Conservation (phyloP, 2,113 vertebrate species). For the Toxotes jaculatrix region DNA sequence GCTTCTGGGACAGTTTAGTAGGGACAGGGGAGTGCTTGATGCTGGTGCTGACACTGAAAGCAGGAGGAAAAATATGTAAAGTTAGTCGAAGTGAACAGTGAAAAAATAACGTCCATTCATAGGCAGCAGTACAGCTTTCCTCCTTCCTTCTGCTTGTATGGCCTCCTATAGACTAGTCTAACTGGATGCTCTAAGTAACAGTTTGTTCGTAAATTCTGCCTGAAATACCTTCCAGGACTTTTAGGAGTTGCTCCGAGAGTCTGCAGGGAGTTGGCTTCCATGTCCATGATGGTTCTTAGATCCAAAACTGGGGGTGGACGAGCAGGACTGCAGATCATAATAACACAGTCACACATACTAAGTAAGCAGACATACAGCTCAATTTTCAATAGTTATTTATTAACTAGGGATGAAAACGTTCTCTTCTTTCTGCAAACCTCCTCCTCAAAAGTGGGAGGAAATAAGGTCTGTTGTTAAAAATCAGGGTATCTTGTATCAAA, state of each 20-base stretch:
- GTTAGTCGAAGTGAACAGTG: constrained; percentile 14
- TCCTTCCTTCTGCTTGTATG: neutral
- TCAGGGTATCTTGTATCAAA: neutral
- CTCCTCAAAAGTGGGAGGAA: constrained; percentile 15
- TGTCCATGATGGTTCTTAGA: constrained; percentile 96
- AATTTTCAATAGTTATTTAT: constrained; percentile 16
- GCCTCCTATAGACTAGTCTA: neutral
- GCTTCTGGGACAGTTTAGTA: constrained; percentile 95
- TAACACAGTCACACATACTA: constrained; percentile 47
- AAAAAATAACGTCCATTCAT: neutral
- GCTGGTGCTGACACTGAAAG: constrained; percentile 70
- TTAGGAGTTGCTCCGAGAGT: constrained; percentile 89
- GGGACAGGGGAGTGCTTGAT: constrained; percentile 84
- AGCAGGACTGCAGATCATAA: constrained; percentile 79
- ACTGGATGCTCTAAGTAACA: neutral
- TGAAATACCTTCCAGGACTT: constrained; percentile 79
- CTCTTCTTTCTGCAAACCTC: neutral
- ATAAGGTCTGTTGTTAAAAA: neutral
- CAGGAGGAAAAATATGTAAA: constrained; percentile 8
- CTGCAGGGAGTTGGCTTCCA: constrained; percentile 90
- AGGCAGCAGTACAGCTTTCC: neutral
- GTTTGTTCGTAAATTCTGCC: neutral
- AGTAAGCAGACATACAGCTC: constrained; percentile 29
- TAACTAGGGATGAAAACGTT: neutral
- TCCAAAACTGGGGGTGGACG: constrained; percentile 89